A percentile compares a stretch with the other conserved stretches of the same genome.
Evolutionary conservation across 2,888 invertebrate genomes (phyloP).

Genomic region (Adelognathus sp.): DNA sequence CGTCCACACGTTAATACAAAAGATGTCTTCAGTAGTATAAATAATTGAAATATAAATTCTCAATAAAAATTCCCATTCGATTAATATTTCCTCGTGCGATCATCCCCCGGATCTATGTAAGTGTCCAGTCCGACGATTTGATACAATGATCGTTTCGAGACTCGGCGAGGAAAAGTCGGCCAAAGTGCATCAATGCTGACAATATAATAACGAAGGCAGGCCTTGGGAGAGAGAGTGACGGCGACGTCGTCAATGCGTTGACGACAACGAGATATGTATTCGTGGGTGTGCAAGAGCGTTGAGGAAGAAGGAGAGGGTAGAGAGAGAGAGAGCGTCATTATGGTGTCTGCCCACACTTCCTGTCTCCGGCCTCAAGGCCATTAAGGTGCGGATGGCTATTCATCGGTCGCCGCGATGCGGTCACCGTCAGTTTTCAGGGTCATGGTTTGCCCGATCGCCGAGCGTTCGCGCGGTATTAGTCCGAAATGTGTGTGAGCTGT

Average conservation of each 20-base stretch:
- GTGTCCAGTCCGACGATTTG: not conserved
- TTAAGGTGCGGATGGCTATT: slow-evolving; percentile 43
- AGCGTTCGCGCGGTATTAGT: not conserved
- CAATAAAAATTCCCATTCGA: not conserved
- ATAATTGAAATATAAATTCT: slow-evolving; percentile 13
- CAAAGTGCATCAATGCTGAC: slow-evolving; percentile 6
- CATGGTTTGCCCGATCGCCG: slow-evolving; percentile 20
- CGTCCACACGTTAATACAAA: too few species aligned
- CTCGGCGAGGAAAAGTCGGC: not conserved
- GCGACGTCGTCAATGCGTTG: slow-evolving; percentile 20
- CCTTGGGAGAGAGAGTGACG: slow-evolving; percentile 26
- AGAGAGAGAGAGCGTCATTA: slow-evolving; percentile 47
- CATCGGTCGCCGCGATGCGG: slow-evolving; percentile 29
- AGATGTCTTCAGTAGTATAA: not conserved
- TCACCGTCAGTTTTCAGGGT: slow-evolving; percentile 23
- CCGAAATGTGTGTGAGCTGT: not conserved
- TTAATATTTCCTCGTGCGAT: not conserved
- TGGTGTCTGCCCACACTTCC: slow-evolving; percentile 53
- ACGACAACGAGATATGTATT: slow-evolving; percentile 3
- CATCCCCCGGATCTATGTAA: not conserved
- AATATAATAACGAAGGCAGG: not conserved
- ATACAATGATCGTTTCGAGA: not conserved
- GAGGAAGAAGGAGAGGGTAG: too few species aligned
- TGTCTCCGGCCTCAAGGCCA: slow-evolving; percentile 52
- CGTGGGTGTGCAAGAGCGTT: slow-evolving; percentile 39